Percentiles rank a stretch among this genome's conserved stretches.
These are phyloP conservation scores for Lepidocyrtinus sp. DNA, from an alignment of 2,888 invertebrate species.

Conservation along the genomic window DNA sequence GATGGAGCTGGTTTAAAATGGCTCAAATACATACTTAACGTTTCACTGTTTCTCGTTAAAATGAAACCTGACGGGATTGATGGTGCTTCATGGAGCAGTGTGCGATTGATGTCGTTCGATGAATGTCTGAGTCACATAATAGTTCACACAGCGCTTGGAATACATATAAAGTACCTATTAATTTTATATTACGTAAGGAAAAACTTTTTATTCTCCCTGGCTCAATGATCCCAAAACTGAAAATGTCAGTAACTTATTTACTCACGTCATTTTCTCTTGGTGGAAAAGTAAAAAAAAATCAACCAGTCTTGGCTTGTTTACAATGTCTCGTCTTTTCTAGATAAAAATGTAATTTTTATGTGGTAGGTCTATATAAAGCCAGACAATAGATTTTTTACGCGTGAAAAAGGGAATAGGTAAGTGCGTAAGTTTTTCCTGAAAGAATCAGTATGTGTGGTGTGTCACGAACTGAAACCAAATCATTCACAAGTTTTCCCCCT, in stretches of 20 bases:
- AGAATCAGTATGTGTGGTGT: background rate
- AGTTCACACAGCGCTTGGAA: background rate
- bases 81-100: background rate
- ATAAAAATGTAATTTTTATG: background rate
- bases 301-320: slow-evolving; percentile 30
- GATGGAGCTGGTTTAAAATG: too few species aligned
- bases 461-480: slow-evolving; percentile 3
- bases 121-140: background rate
- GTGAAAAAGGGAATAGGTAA: background rate
- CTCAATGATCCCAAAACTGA: slow-evolving; percentile 46
- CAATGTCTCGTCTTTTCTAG: slow-evolving; percentile 42
- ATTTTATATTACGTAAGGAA: slow-evolving; percentile 23
- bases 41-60: too few species aligned
- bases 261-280: slow-evolving; percentile 37
- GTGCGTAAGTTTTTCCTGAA: background rate
- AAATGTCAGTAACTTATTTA: slow-evolving; percentile 37
- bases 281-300: slow-evolving; percentile 16
- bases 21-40: too few species aligned
- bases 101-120: background rate
- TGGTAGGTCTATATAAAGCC: background rate
- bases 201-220: background rate
- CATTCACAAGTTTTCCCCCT: slow-evolving; percentile 46
- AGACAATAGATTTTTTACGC: slow-evolving; percentile 16
- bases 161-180: slow-evolving; percentile 39
- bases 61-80: too few species aligned